Evolutionary conservation across 2,113 vertebrate species (phyloP), one percentile per base, ranked within the genome.

Genomic region (Saguinus imperator): DNA sequence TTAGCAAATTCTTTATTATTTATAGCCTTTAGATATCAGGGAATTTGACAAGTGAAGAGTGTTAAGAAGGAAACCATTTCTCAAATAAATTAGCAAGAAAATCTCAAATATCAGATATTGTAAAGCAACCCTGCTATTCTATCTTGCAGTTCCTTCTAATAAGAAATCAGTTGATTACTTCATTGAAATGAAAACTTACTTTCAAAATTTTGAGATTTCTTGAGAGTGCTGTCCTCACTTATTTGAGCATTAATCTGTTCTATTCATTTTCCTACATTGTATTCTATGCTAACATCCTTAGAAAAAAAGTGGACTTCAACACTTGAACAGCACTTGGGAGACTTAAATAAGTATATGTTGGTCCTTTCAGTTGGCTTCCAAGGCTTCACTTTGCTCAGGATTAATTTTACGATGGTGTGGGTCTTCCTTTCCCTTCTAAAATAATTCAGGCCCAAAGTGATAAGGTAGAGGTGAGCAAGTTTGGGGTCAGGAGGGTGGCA

Each of bases 71-170:
- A 50, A 96, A 87, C 1, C 23, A 85, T 35, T 70, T 87, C 52
- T 93, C 37, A 72, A 70, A 66, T 73, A 93, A 96, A 68, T 89
- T 61, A 96, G 2, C 20, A 21, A 83, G 32, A 3, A 93, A 88
- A 81, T 89, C 14, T 94, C 77, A 86, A 90, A 76, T 88, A 61
- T 87, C 29, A 87, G 14, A 32, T 89, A 14, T 48, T 91, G 8
- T 94, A 66, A 87, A n/a, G 11, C 20, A 82, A 61, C 9, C 17
- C 10, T 84, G 2, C 40, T 48, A 18, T 43, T 29, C 55, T 45
- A 9, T 76, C 40, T 18, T 43, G 2, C 18, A 88, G n/a, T 48
- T 87, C 48, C 50, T 76, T 85, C 55, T 75, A 89, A 52, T 76
- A 61, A 76, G 25, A 86, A 88, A 89, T 50, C 2, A 9, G 7